A percentile compares a stretch with the other conserved stretches of the same genome.
Evolutionary conservation across 2,797 vertebrate genomes (phyloP).

Genomic region (Coluber constrictor): DNA sequence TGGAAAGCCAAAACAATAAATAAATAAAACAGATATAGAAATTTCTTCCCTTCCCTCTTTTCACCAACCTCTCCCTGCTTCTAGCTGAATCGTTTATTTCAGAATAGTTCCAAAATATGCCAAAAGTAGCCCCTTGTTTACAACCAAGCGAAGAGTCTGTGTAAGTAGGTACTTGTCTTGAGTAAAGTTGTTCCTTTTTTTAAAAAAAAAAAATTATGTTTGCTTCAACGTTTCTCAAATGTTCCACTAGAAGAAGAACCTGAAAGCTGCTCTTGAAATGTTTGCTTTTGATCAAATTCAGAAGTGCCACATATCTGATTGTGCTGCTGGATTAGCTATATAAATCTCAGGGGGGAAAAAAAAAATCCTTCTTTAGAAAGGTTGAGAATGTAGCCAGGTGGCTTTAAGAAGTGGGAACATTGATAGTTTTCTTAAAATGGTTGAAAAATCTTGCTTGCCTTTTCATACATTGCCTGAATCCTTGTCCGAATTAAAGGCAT

Average conservation of each 20-base stretch:
- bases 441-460: not conserved
- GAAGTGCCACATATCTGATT: not conserved
- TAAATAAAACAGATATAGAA: not conserved
- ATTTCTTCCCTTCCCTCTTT: too few relatives aligned
- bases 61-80: not conserved
- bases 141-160: not conserved
- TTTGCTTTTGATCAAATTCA: not conserved
- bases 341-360: accelerated
- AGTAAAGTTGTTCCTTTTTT: not conserved
- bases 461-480: not conserved
- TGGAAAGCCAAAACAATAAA: not conserved
- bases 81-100: not conserved
- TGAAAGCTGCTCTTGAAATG: not conserved
- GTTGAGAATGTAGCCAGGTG: not conserved
- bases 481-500: not conserved
- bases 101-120: not conserved
- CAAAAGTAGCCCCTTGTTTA: not conserved
- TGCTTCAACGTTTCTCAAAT: not conserved
- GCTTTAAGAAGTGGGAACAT: not conserved
- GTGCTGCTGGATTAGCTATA: not conserved
- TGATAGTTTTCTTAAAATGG: not conserved
- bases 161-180: not conserved
- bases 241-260: not conserved
- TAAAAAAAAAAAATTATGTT: not conserved
- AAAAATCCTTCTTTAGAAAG: not conserved